phyloP scores from a whole-genome alignment of 2,113 vertebrate genomes.

The Cyanistes caeruleus region DNA sequence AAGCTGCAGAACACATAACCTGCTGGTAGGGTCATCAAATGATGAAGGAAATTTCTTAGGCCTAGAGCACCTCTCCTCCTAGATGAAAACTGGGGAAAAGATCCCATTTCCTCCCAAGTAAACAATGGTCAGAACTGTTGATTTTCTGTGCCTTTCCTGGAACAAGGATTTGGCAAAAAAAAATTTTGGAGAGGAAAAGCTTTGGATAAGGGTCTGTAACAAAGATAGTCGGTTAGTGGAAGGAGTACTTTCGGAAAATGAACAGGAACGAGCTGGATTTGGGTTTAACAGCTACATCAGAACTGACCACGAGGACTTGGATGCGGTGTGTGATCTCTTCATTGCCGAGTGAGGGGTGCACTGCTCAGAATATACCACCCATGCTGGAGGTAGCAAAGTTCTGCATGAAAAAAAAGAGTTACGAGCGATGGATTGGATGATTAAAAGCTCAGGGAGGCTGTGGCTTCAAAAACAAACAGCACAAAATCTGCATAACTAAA shows the following conservation, averaged over 20 bases:
- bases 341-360: too few species aligned
- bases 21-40: background rate
- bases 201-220: background rate
- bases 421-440: background rate
- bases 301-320: background rate
- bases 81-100: background rate
- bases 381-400: background rate
- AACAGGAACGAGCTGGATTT: background rate
- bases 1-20: background rate
- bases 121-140: background rate
- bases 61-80: background rate
- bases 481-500: background rate
- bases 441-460: background rate
- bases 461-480: background rate
- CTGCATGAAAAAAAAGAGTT: background rate
- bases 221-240: background rate
- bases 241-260: background rate
- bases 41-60: background rate
- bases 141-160: background rate
- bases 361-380: background rate
- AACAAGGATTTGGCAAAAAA: background rate
- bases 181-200: background rate
- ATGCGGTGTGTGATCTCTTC: background rate
- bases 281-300: background rate
- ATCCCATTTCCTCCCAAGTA: background rate